Conservation (phyloP, 2,888 invertebrate genomes). For the Pristionchus arcanus region DNA sequence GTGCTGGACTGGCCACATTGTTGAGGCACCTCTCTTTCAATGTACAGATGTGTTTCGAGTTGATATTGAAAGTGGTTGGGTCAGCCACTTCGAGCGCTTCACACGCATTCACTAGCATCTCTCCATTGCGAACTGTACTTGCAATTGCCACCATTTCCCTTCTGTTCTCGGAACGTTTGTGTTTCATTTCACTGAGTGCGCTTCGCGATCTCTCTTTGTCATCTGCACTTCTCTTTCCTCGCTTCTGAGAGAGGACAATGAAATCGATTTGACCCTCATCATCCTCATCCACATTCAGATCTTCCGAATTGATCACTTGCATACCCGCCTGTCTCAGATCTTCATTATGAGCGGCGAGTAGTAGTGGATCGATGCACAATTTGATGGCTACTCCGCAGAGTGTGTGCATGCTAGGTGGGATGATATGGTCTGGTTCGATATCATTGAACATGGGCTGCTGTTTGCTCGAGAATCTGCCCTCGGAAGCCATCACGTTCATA, state of each 20-base stretch:
- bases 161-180: neutral
- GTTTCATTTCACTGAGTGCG: neutral
- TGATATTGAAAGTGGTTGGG: too few relatives aligned
- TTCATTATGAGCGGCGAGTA: neutral
- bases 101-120: neutral
- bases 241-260: neutral
- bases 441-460: neutral
- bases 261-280: neutral
- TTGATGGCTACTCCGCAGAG: too few relatives aligned
- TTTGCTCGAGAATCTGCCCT: neutral
- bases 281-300: neutral
- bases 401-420: neutral
- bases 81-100: neutral
- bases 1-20: too few relatives aligned
- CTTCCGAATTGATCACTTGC: neutral
- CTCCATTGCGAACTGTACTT: neutral
- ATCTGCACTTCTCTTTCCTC: neutral
- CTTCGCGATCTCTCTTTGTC: neutral
- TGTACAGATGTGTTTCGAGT: too few relatives aligned
- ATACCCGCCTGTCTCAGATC: neutral
- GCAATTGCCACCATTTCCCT: neutral
- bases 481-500: neutral
- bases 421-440: neutral
- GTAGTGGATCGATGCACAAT: too few relatives aligned
- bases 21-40: too few relatives aligned